Conservation (phyloP, 2,797 vertebrate species). For the Meriones psammophilus region DNA sequence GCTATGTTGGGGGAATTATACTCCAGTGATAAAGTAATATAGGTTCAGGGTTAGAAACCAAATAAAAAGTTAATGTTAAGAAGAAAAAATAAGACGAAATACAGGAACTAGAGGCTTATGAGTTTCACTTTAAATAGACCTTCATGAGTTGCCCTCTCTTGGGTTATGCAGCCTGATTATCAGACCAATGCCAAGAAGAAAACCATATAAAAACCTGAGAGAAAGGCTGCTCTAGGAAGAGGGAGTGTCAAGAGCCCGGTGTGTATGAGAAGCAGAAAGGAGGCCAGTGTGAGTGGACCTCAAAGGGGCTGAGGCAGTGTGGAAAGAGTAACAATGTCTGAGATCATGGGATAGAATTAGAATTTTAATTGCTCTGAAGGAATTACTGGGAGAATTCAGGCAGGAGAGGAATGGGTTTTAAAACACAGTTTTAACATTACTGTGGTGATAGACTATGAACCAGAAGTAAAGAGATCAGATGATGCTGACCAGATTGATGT, state of each 20-base stretch:
- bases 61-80: background rate
- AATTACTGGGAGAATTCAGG: background rate
- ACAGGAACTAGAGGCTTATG: background rate
- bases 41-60: background rate
- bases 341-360: background rate
- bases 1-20: background rate
- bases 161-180: background rate
- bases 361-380: background rate
- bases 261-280: background rate
- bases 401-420: background rate
- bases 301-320: background rate
- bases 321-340: rapidly evolving
- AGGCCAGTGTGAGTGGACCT: background rate
- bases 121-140: background rate
- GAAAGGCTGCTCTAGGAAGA: background rate
- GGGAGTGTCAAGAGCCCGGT: background rate
- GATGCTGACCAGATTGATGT: no score
- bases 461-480: background rate
- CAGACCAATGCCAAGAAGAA: background rate
- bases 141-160: background rate
- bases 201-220: background rate
- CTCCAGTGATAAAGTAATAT: background rate
- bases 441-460: background rate
- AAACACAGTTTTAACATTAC: background rate
- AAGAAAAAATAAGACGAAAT: background rate